Evolutionary conservation across 2,113 vertebrate species (phyloP).

Genomic region (Perca schrenkii): DNA sequence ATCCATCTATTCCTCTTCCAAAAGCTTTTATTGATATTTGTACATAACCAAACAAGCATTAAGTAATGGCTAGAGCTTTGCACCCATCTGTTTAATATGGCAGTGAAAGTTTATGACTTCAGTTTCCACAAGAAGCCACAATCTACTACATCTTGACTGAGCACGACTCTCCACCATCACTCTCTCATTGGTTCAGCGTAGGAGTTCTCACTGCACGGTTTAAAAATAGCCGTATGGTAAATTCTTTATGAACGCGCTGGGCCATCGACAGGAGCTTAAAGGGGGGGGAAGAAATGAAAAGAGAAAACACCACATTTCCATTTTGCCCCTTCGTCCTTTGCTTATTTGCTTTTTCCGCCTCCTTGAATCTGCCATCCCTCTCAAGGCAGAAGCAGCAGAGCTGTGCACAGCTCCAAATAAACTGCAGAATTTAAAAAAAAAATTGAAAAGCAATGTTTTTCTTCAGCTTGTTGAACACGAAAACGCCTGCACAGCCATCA

Average conservation of each 20-base stretch:
- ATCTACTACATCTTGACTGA: constrained; percentile 43
- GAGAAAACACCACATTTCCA: constrained; percentile 60
- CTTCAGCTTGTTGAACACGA: constrained; percentile 17
- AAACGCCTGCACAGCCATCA: background rate
- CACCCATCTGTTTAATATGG: constrained; percentile 47
- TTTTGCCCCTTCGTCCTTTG: constrained; percentile 45
- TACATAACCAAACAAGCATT: constrained; percentile 22
- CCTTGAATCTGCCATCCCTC: constrained; percentile 34
- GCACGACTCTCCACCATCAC: constrained; percentile 39
- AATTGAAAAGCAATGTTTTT: constrained; percentile 18
- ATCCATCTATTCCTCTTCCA: background rate
- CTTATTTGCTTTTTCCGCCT: constrained; percentile 57
- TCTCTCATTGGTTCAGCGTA: constrained; percentile 36
- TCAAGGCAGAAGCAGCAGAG: background rate
- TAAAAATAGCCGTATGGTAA: constrained; percentile 78
- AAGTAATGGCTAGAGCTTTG: constrained; percentile 13
- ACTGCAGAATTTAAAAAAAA: constrained; percentile 30
- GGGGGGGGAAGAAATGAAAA: constrained; percentile 29
- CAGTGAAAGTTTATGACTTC: constrained; percentile 54
- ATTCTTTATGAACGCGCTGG: constrained; percentile 79
- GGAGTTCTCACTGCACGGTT: constrained; percentile 63
- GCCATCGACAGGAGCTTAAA: constrained; percentile 51
- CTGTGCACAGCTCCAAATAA: constrained; percentile 9
- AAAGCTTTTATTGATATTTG: constrained; percentile 11
- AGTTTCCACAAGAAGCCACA: constrained; percentile 50